Evolutionary conservation across 2,113 vertebrate species (phyloP).

Genomic region (Scalopus aquaticus): DNA sequence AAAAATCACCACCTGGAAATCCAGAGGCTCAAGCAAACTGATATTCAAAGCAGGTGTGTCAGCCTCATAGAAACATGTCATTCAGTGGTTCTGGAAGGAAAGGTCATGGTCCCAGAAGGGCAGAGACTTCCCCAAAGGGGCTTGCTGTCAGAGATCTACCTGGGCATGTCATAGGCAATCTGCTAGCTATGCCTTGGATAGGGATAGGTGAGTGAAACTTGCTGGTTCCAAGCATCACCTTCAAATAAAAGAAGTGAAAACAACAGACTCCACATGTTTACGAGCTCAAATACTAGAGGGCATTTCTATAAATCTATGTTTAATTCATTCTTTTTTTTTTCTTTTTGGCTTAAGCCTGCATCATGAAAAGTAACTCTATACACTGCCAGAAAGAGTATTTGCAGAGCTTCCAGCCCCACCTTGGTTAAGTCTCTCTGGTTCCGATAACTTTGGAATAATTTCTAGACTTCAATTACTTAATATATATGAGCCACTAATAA

Average conservation of each 20-base stretch:
- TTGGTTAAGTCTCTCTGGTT: neutral
- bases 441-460: neutral
- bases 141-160: neutral
- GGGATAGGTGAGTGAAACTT: neutral
- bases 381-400: neutral
- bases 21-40: constrained; percentile 35
- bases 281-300: neutral
- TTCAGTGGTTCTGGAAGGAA: constrained; percentile 3
- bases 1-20: constrained; percentile 66
- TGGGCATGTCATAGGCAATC: neutral
- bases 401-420: neutral
- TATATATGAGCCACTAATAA: neutral
- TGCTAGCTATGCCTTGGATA: neutral
- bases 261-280: neutral
- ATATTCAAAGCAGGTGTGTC: constrained; percentile 70
- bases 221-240: neutral
- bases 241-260: constrained; percentile 21
- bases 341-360: neutral
- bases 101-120: neutral
- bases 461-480: constrained; percentile 32
- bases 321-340: neutral
- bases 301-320: constrained; percentile 28
- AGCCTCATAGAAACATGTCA: neutral
- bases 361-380: constrained; percentile 26
- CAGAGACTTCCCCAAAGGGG: neutral